Evolutionary conservation across 2,113 vertebrate species (phyloP).

Genomic region (Malurus melanocephalus): DNA sequence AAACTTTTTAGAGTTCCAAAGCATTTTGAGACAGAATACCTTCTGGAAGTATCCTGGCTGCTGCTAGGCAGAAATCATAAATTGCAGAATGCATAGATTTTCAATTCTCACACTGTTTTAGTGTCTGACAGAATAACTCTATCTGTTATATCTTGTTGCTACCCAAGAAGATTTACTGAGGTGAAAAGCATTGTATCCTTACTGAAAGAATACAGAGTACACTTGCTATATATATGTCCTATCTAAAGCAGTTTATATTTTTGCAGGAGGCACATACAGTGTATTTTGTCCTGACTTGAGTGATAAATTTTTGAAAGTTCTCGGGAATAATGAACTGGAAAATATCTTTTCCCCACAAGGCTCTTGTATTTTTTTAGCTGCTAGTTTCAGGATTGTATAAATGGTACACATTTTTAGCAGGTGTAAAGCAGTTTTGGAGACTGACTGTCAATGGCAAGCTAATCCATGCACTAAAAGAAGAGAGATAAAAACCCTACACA

Average conservation of each 20-base stretch:
- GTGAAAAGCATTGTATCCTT: conserved; percentile 18
- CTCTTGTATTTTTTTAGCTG: not conserved
- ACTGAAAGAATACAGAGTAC: conserved; percentile 14
- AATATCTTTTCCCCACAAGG: conserved; percentile 23
- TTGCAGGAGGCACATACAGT: conserved; percentile 9
- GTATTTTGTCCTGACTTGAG: conserved; percentile 33
- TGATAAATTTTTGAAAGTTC: conserved; percentile 43
- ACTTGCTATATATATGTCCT: not conserved
- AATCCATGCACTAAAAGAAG: not conserved
- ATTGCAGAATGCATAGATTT: conserved; percentile 59
- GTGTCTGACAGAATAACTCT: conserved; percentile 42
- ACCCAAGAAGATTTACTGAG: conserved; percentile 57
- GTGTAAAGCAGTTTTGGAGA: not conserved
- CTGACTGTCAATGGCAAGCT: not conserved
- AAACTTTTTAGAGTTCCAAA: not conserved
- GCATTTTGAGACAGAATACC: not conserved
- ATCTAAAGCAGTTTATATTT: conserved; percentile 42
- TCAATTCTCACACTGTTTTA: conserved; percentile 51
- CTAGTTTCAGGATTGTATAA: not conserved
- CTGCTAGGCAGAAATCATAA: conserved; percentile 33
- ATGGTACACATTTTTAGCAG: not conserved
- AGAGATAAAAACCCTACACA: not conserved
- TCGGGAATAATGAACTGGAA: conserved; percentile 50
- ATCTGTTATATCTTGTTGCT: conserved; percentile 49
- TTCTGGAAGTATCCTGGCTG: conserved; percentile 27